These are phyloP conservation scores for Dipodomys stephensi DNA, from an alignment of 2,113 vertebrate species.

Conservation along the genomic window DNA sequence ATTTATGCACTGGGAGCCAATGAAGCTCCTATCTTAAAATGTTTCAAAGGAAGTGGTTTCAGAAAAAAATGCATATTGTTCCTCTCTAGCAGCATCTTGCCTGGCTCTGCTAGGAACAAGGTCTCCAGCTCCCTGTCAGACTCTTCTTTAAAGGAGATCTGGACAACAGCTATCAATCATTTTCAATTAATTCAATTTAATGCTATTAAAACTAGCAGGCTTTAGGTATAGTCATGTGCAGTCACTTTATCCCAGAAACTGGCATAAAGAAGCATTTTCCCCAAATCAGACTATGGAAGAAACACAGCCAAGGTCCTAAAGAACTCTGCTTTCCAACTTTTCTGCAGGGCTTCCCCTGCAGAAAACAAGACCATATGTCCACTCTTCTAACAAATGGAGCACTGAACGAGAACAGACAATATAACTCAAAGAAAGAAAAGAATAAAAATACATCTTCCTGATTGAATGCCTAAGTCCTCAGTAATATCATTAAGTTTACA, in stretches of 20 bases:
- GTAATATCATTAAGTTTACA: background rate
- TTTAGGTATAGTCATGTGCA: conserved; percentile 58
- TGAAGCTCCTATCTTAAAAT: background rate
- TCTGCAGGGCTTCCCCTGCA: background rate
- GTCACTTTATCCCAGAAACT: conserved; percentile 59
- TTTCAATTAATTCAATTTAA: conserved; percentile 68
- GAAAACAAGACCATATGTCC: background rate
- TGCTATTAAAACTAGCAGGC: conserved; percentile 74
- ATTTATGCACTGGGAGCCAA: conserved; percentile 20
- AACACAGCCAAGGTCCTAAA: background rate
- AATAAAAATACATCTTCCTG: background rate
- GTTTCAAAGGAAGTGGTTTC: conserved; percentile 49
- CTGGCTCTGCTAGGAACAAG: conserved; percentile 50
- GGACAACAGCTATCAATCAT: conserved; percentile 73
- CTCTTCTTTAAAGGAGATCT: conserved; percentile 69
- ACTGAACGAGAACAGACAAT: background rate
- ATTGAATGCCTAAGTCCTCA: background rate
- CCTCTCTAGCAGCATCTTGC: conserved; percentile 60
- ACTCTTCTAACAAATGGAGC: background rate
- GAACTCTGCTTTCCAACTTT: background rate
- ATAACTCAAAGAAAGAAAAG: background rate
- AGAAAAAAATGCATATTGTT: conserved; percentile 47
- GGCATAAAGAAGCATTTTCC: background rate
- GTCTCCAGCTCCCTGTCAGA: conserved; percentile 62
- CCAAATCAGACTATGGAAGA: conserved; percentile 1